phyloP scores from a whole-genome alignment of 2,113 vertebrate genomes.

The Petrocephalus microphthalmus region DNA sequence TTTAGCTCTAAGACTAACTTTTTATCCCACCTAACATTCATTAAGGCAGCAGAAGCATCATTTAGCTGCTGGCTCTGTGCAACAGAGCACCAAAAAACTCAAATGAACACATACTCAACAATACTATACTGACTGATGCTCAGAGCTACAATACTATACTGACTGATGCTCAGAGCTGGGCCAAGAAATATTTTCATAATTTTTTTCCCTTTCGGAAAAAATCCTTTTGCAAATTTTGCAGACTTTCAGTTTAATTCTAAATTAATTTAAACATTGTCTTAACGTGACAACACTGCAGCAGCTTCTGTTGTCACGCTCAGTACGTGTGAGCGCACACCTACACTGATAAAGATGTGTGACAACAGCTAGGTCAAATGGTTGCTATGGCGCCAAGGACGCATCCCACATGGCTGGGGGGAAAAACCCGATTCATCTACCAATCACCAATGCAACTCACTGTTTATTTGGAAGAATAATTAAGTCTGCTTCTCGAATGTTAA shows the following conservation, averaged over 20 bases:
- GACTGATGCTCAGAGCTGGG: not conserved
- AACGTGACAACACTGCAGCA: not conserved
- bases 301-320: not conserved
- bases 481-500: not conserved
- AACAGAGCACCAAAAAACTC: not conserved
- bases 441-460: not conserved
- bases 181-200: not conserved
- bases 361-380: not conserved
- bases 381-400: not conserved
- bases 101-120: not conserved
- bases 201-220: not conserved
- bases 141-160: not conserved
- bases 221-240: not conserved
- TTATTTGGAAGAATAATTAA: not conserved
- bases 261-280: not conserved
- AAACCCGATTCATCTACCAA: not conserved
- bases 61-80: not conserved
- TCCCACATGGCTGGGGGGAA: not conserved
- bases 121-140: not conserved
- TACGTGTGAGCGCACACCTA: not conserved
- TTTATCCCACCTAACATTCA: not conserved
- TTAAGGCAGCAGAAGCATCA: not conserved
- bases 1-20: not conserved
- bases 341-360: not conserved
- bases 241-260: not conserved